Percentiles rank a stretch among this genome's conserved stretches.
These are phyloP conservation scores for Eubucco bourcierii DNA, from an alignment of 2,113 vertebrate species.

Conservation along the genomic window DNA sequence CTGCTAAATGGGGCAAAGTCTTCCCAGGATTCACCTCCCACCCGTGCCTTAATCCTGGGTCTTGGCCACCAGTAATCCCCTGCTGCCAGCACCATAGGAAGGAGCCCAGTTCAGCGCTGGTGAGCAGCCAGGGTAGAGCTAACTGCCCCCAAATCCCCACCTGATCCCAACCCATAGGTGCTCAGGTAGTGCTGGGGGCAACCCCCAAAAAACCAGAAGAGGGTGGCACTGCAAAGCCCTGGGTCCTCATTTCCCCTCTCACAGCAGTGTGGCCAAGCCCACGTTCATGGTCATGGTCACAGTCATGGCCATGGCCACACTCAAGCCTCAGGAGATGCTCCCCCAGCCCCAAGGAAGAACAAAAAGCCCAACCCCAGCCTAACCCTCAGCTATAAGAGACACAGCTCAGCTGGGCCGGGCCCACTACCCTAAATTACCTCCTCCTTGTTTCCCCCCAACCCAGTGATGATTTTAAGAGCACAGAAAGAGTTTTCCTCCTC, in stretches of 20 bases:
- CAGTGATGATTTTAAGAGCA: background rate
- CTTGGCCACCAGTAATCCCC: background rate
- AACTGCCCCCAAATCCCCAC: accelerated
- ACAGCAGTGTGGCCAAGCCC: background rate
- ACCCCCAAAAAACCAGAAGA: background rate
- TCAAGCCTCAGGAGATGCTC: background rate
- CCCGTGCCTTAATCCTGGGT: background rate
- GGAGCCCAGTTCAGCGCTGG: background rate
- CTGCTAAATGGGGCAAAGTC: constrained; percentile 11
- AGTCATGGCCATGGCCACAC: accelerated
- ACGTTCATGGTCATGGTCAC: background rate
- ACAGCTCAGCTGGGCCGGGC: background rate
- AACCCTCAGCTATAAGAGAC: background rate
- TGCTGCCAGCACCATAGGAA: background rate
- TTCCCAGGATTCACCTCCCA: constrained; percentile 1
- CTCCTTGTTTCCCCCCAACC: background rate
- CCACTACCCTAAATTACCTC: accelerated
- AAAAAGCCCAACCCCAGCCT: background rate
- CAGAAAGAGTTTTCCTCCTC: background rate
- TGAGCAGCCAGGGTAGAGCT: accelerated
- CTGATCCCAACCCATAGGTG: background rate
- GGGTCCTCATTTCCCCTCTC: background rate
- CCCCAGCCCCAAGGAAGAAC: background rate
- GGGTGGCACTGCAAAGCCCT: accelerated
- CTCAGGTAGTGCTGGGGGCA: accelerated